Evolutionary conservation across 2,888 invertebrate genomes (phyloP).

Genomic region (Diaperis boleti): DNA sequence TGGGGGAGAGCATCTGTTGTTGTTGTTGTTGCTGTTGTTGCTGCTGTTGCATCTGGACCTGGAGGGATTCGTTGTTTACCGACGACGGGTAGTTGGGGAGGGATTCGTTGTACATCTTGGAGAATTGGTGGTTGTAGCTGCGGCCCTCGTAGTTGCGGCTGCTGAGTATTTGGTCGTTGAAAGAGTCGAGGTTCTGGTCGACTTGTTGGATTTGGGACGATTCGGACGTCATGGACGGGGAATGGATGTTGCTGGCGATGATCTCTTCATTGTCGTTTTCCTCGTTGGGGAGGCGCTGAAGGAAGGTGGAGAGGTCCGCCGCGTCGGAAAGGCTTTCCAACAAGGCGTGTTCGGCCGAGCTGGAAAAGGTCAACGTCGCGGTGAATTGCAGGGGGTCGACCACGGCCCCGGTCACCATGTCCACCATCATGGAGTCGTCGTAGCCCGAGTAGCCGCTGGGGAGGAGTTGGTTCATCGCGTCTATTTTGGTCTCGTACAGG

Average conservation of each 20-base stretch:
- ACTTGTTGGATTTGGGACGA: slow-evolving; percentile 68
- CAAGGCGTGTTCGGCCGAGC: slow-evolving; percentile 81
- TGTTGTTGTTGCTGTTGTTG: slow-evolving; percentile 59
- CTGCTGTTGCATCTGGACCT: slow-evolving; percentile 79
- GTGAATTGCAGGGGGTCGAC: slow-evolving; percentile 88
- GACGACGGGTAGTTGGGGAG: slow-evolving; percentile 64
- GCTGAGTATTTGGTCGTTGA: slow-evolving; percentile 79
- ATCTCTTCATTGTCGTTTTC: slow-evolving; percentile 75
- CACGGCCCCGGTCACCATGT: slow-evolving; percentile 81
- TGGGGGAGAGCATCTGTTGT: slow-evolving; percentile 66
- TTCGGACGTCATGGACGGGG: slow-evolving; percentile 80
- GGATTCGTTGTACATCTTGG: slow-evolving; percentile 64
- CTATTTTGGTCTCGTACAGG: slow-evolving; percentile 79
- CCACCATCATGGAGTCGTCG: slow-evolving; percentile 78
- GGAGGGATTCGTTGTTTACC: slow-evolving; percentile 62
- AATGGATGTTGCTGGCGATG: slow-evolving; percentile 76
- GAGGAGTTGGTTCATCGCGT: slow-evolving; percentile 73
- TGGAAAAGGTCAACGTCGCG: slow-evolving; percentile 83
- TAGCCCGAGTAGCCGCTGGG: slow-evolving; percentile 73
- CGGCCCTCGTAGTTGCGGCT: slow-evolving; percentile 62
- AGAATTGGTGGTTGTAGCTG: slow-evolving; percentile 60
- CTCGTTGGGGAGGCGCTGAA: slow-evolving; percentile 76
- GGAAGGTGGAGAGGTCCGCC: slow-evolving; percentile 80
- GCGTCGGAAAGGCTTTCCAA: slow-evolving; percentile 82
- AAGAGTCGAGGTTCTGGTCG: slow-evolving; percentile 76